A percentile compares a stretch with the other conserved stretches of the same genome.
Conservation (phyloP, 2,113 vertebrate species). For the Micromys minutus region DNA sequence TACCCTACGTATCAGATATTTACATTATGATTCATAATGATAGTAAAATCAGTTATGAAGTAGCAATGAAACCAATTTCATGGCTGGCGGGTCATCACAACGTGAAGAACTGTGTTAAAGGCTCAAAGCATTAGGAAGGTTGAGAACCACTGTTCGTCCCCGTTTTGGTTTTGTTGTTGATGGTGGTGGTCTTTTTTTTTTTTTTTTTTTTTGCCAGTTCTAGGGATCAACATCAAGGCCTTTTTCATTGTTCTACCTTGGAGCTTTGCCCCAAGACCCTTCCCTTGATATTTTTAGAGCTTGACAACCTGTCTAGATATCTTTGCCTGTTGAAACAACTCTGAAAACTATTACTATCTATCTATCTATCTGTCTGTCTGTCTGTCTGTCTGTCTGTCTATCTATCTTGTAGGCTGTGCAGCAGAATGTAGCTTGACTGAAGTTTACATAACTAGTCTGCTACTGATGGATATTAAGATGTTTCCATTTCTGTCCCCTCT, state of each 20-base stretch:
- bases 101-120: too few species aligned
- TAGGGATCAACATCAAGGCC: neutral
- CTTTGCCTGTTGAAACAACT: neutral
- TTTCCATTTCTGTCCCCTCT: neutral
- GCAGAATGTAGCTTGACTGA: neutral
- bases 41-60: too few species aligned
- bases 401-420: neutral
- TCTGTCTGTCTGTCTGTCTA: neutral
- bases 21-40: too few species aligned
- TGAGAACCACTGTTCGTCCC: too few species aligned
- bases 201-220: neutral
- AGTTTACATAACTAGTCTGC: neutral
- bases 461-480: neutral
- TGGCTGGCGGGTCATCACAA: too few species aligned
- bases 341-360: neutral
- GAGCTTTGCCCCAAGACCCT: neutral
- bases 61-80: too few species aligned
- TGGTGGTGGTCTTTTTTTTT: neutral
- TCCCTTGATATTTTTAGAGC: neutral
- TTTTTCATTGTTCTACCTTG: neutral
- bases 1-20: too few species aligned
- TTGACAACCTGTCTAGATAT: neutral
- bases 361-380: neutral
- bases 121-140: too few species aligned
- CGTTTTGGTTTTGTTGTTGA: neutral